phyloP scores from a whole-genome alignment of 2,888 invertebrate genomes.

The Nasonia oneida region DNA sequence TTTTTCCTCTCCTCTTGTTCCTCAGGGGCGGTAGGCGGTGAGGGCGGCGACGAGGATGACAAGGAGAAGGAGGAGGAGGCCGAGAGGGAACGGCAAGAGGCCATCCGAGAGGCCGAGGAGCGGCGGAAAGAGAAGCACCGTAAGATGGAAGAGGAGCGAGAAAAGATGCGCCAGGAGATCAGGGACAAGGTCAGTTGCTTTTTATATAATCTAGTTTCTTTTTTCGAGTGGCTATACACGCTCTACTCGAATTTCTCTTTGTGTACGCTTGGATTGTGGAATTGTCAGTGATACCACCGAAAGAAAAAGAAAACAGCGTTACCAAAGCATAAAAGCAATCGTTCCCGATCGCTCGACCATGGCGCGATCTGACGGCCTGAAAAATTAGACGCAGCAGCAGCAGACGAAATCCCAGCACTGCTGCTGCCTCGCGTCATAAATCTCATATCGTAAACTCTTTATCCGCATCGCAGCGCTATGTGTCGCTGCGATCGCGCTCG shows the following conservation, averaged over 20 bases:
- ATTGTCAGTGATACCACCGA: no score
- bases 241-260: background rate
- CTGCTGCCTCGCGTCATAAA: constrained; percentile 20
- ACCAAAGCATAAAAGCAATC: background rate
- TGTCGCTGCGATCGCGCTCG: constrained; percentile 17
- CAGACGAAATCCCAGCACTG: background rate
- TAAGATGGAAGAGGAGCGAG: constrained; percentile 99
- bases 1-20: constrained; percentile 61
- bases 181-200: constrained; percentile 93
- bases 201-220: background rate
- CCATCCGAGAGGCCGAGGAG: constrained; percentile 98
- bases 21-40: constrained; percentile 93
- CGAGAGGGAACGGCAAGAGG: constrained; percentile 98
- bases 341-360: background rate
- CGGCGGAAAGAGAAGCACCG: constrained; percentile 99
- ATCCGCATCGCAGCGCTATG: constrained; percentile 12
- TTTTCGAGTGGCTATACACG: background rate
- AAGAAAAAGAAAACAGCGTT: background rate
- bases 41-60: constrained; percentile 95
- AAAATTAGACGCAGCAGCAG: background rate
- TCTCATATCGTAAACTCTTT: constrained; percentile 50
- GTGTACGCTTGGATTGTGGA: background rate
- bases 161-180: constrained; percentile 99
- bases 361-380: background rate
- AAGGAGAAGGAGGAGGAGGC: constrained; percentile 99